Conservation (phyloP, 2,888 invertebrate genomes). For the Drosophila emarginata region DNA sequence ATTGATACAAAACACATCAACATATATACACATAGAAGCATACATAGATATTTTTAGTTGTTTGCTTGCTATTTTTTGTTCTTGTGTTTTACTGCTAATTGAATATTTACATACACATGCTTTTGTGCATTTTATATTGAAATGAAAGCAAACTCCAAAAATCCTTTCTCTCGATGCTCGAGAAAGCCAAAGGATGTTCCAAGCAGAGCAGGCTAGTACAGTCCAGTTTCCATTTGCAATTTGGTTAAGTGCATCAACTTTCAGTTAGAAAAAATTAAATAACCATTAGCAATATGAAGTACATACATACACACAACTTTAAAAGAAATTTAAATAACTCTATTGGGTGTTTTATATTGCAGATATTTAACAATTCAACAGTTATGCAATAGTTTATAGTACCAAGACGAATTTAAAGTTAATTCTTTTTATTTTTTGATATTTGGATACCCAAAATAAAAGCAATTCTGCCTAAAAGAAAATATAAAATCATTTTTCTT, state of each 20-base stretch:
- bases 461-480: too few relatives aligned
- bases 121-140: constrained; percentile 4
- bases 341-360: too few relatives aligned
- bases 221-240: constrained; percentile 21
- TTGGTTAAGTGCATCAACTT: constrained; percentile 24
- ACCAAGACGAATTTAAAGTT: too few relatives aligned
- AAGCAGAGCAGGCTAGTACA: background rate
- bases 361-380: too few relatives aligned
- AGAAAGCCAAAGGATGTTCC: too few relatives aligned
- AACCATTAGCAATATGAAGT: constrained; percentile 21
- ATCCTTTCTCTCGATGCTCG: background rate
- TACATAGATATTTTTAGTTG: constrained; percentile 2
- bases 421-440: too few relatives aligned
- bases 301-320: background rate
- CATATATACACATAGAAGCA: background rate
- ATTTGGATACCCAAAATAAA: too few relatives aligned
- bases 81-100: constrained; percentile 43
- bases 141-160: background rate
- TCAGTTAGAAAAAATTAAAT: background rate
- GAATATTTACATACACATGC: constrained; percentile 47
- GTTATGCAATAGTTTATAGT: too few relatives aligned
- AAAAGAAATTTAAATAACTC: too few relatives aligned
- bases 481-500: too few relatives aligned
- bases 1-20: background rate
- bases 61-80: constrained; percentile 15